Evolutionary conservation across 2,888 invertebrate species (phyloP), one percentile per base, ranked within the genome.

Genomic region (Sepiola atlantica): DNA sequence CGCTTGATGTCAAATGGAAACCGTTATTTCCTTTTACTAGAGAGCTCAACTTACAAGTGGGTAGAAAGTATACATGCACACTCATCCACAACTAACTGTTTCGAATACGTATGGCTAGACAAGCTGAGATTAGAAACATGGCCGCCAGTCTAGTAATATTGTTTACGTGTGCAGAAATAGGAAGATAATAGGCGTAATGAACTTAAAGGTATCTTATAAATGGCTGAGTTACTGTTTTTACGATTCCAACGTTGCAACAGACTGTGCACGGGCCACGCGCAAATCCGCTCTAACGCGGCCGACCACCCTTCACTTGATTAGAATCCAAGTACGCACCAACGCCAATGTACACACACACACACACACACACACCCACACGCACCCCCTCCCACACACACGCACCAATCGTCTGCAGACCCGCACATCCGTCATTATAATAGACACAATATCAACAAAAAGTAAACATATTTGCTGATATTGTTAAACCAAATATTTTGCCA

Each of bases 381-480:
- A n/a, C n/a, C n/a, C n/a, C 77, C 77, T 77, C 8, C n/a, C n/a
- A 77, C 12, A 77, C 32, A 28, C 28, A 28, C 28, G 18, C 14
- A n/a, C n/a, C 45, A 45, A 45, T 45, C 45, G 45, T 45, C 45
- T 45, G 45, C 45, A 45, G 8, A 16, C 32, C 0, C n/a, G 18
- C n/a, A 77, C 77, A 77, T 45, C n/a, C n/a, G 16, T 10, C 77
- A 77, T 77, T n/a, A 77, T n/a, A 77, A 32, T 32, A 77, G n/a
- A 77, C 14, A 77, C n/a, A 77, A 77, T 77, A 77, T 77, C 32
- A 21, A 24, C 8, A 77, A n/a, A 32, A 77, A 77, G 32, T 77
- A 77, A 77, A 77, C 77, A 77, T 77, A 77, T 77, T 77, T 77
- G n/a, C n/a, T 77, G 77, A n/a, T 32, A n/a, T 77, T 77, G 77